These are phyloP conservation scores for Acleris literana DNA, from an alignment of 2,888 invertebrate genomes.

Conservation along the genomic window DNA sequence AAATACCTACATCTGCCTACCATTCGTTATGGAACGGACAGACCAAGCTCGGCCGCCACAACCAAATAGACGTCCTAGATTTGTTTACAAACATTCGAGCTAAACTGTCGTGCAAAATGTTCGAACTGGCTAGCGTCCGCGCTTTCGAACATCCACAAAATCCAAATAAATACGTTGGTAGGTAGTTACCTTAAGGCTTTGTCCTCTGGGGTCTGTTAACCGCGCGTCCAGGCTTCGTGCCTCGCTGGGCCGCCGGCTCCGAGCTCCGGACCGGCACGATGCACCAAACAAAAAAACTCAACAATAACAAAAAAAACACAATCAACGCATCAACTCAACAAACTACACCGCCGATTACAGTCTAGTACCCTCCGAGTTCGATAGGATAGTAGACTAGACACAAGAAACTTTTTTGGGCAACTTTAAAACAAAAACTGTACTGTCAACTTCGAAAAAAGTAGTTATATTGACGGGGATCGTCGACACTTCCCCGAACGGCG, in stretches of 20 bases:
- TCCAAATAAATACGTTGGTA: slow-evolving; percentile 27
- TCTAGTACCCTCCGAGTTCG: slow-evolving; percentile 68
- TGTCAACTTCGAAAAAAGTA: slow-evolving; percentile 83
- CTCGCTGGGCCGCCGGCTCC: slow-evolving; percentile 66
- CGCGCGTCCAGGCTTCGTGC: slow-evolving; percentile 75
- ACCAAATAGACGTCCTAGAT: slow-evolving; percentile 45
- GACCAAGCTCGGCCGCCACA: slow-evolving; percentile 33
- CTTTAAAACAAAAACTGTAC: slow-evolving; percentile 79
- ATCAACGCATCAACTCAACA: slow-evolving; percentile 74
- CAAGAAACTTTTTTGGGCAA: slow-evolving; percentile 76
- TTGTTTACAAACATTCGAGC: slow-evolving; percentile 60
- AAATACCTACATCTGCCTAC: neutral
- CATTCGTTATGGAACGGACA: neutral
- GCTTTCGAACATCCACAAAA: slow-evolving; percentile 44
- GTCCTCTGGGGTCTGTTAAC: slow-evolving; percentile 69
- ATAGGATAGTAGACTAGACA: slow-evolving; percentile 67
- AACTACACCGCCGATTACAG: slow-evolving; percentile 72
- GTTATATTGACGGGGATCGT: slow-evolving; percentile 68
- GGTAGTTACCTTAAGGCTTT: slow-evolving; percentile 81
- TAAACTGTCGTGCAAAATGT: slow-evolving; percentile 46
- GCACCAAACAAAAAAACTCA: slow-evolving; percentile 83
- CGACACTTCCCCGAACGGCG: slow-evolving; percentile 78
- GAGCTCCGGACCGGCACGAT: slow-evolving; percentile 79
- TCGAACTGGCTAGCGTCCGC: slow-evolving; percentile 40
- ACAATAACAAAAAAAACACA: slow-evolving; percentile 82